These are phyloP conservation scores for Phenganax stokvisi DNA, from an alignment of 92 coral and sea anemone genomes.

Conservation along the genomic window DNA sequence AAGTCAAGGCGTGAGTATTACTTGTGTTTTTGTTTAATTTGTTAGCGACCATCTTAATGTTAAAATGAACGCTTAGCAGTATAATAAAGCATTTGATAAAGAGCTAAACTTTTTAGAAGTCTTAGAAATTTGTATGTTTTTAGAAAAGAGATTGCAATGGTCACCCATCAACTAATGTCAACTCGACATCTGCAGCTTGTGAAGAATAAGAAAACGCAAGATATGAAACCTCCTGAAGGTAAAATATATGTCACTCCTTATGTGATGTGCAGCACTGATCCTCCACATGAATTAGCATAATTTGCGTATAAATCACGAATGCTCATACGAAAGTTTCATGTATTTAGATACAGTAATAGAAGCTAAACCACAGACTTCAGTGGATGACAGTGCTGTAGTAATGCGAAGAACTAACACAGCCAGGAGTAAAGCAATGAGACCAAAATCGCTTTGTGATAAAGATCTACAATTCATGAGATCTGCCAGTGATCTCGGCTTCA, in stretches of 20 bases:
- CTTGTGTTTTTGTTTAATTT: background rate
- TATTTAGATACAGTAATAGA: background rate
- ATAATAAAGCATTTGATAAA: too few relatives aligned
- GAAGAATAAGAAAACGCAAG: conserved; percentile 38
- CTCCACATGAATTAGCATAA: too few relatives aligned
- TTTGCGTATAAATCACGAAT: too few relatives aligned
- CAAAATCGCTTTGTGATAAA: conserved; percentile 33
- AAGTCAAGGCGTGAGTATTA: conserved; percentile 33
- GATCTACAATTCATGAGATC: conserved; percentile 30
- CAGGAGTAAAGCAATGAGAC: conserved; percentile 9
- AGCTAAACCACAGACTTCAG: conserved; percentile 16
- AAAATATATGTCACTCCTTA: background rate
- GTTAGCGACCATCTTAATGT: too few relatives aligned
- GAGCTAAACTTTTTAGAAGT: background rate
- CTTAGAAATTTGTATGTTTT: too few relatives aligned
- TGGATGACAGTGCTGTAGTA: conserved; percentile 19
- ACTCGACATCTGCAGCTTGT: conserved; percentile 59
- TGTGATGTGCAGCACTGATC: background rate
- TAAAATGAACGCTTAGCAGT: background rate
- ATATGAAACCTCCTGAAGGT: conserved; percentile 24
- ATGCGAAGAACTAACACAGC: background rate
- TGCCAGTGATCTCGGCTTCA: conserved; percentile 29
- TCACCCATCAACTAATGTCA: conserved; percentile 62
- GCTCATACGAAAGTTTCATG: too few relatives aligned
- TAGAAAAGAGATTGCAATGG: conserved; percentile 70